Evolutionary conservation across 1,140 invertebrate genomes (phyloP), one percentile per base, ranked within the genome.

Genomic region (Eurytemora carolleeae): DNA sequence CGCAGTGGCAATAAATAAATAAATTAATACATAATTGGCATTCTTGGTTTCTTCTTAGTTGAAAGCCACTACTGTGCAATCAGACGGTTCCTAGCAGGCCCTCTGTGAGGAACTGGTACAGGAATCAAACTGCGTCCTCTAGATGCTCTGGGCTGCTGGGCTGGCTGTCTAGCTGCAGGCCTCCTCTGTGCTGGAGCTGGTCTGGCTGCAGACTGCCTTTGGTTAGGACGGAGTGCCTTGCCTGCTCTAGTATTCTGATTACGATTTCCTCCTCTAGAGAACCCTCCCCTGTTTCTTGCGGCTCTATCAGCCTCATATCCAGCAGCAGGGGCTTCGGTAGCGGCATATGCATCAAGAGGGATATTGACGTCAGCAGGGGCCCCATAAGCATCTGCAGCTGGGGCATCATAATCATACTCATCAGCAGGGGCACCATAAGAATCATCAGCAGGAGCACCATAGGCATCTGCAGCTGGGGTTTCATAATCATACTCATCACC

Each of bases 31-130:
- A n/a, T n/a, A 87, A 85, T 63, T 79, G 73, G 1, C 83, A 82
- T 59, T 80, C 74, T 68, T 86, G 81, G 0, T 81, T 86, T 76
- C 96, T 93, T 0, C n/a, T n/a, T n/a, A n/a, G n/a, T n/a, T n/a
- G n/a, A n/a, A n/a, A n/a, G n/a, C n/a, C n/a, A n/a, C n/a, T n/a
- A n/a, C n/a, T n/a, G n/a, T n/a, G n/a, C n/a, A n/a, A 44, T 44
- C 31, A 44, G 31, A 7, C 31, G 7, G 31, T 44, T 44, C n/a
- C 31, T 44, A n/a, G 31, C 31, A n/a, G 31, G 31, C 7, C 31
- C 31, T 12, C 31, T 7, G 31, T 44, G 31, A n/a, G 31, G 31
- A 44, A 44, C 31, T 44, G 31, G 31, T 7, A 44, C n/a, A 44
- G 31, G 31, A n/a, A 44, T 44, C 31, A 44, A n/a, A 12, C 31